phyloP scores from a whole-genome alignment of 2,113 vertebrate genomes.

The Cromileptes altivelis region DNA sequence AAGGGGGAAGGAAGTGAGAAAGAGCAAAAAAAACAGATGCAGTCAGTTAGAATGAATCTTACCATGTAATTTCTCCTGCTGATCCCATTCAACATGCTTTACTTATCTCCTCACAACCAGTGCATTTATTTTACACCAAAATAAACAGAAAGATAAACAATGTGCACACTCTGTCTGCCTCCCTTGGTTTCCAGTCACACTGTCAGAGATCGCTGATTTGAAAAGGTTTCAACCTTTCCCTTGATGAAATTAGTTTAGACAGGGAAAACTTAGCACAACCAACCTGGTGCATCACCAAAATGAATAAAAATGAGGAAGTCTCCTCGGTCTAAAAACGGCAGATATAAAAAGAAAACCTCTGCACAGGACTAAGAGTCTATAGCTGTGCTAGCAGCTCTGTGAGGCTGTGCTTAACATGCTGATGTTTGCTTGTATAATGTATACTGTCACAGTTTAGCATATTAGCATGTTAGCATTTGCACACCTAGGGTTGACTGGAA shows the following conservation, averaged over 20 bases:
- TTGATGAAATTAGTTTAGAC: conserved; percentile 58
- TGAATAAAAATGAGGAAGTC: conserved; percentile 22
- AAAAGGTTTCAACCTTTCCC: conserved; percentile 66
- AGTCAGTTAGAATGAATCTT: conserved; percentile 64
- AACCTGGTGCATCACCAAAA: conserved; percentile 11
- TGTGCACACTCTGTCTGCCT: conserved; percentile 26
- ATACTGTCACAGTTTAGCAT: neutral
- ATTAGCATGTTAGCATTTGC: neutral
- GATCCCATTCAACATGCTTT: conserved; percentile 68
- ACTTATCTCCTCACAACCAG: conserved; percentile 60
- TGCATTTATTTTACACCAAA: conserved; percentile 62
- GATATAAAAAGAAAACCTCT: neutral
- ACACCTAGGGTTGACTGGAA: neutral
- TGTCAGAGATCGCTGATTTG: conserved; percentile 47
- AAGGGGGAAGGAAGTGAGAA: conserved; percentile 52
- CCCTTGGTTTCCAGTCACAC: conserved; percentile 40
- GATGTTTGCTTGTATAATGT: neutral
- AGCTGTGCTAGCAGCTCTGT: too few relatives aligned
- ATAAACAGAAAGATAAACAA: conserved; percentile 68
- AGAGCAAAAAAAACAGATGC: conserved; percentile 54
- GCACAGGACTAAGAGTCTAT: neutral
- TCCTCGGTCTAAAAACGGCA: conserved; percentile 7
- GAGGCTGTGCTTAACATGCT: neutral
- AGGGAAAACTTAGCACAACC: conserved; percentile 26
- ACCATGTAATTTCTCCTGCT: conserved; percentile 67